A percentile compares a stretch with the other conserved stretches of the same genome.
These are phyloP conservation scores for Melinaea marsaeus DNA, from an alignment of 2,888 invertebrate species.

Conservation along the genomic window DNA sequence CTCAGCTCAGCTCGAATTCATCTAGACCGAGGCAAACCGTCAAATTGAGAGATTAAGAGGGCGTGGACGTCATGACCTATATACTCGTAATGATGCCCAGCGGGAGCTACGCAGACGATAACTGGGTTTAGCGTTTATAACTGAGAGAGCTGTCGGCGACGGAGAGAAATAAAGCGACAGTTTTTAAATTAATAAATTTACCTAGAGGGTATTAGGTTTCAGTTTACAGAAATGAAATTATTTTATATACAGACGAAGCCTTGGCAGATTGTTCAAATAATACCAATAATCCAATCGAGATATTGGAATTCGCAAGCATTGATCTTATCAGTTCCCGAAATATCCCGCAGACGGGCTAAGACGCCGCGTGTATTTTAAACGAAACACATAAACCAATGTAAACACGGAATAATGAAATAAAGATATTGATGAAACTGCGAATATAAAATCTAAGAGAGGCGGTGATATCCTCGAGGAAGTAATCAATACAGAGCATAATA, in stretches of 20 bases:
- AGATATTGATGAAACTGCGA: not conserved
- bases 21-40: conserved; percentile 29
- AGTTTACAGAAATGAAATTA: no score
- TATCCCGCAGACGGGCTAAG: conserved; percentile 4
- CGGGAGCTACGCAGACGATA: conserved; percentile 24
- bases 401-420: not conserved
- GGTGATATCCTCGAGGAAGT: conserved; percentile 14
- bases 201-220: no score
- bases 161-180: no score
- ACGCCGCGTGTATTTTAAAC: not conserved
- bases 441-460: not conserved
- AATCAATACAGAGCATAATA: conserved; percentile 14
- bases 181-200: no score
- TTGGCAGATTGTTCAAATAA: not conserved
- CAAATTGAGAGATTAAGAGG: conserved; percentile 30
- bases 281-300: not conserved
- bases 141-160: no score
- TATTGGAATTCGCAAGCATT: conserved; percentile 6
- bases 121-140: conserved; percentile 13
- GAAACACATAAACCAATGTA: not conserved
- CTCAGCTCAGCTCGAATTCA: conserved; percentile 22
- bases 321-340: conserved; percentile 4
- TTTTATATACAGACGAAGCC: not conserved
- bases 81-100: conserved; percentile 38
- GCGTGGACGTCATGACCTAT: conserved; percentile 40